Conservation (phyloP, 2,797 vertebrate species). For the Onychomys torridus region DNA sequence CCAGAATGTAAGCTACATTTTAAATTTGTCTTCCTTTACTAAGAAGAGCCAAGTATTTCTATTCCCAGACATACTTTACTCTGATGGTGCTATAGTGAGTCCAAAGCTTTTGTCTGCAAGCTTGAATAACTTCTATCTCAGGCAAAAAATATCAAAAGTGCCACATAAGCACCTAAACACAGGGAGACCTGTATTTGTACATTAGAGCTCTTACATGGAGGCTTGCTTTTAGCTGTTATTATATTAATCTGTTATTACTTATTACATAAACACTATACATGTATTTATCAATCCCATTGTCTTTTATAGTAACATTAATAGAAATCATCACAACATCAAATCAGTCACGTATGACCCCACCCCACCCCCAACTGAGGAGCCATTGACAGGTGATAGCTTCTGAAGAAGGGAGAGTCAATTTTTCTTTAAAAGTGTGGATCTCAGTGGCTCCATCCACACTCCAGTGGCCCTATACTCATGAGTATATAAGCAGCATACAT, state of each 20-base stretch:
- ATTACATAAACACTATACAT: not conserved
- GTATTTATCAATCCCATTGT: not conserved
- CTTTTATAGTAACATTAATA: slow-evolving; percentile 8
- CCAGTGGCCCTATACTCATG: not conserved
- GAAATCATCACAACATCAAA: not conserved
- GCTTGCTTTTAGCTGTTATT: not conserved
- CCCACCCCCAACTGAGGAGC: not conserved
- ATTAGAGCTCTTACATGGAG: not conserved
- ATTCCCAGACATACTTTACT: not conserved
- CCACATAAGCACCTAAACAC: not conserved
- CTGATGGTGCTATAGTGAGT: not conserved
- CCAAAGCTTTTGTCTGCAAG: not conserved
- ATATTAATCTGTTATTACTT: not conserved
- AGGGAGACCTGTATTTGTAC: not conserved
- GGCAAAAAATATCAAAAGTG: not conserved
- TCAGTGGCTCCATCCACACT: not conserved
- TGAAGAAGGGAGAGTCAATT: not conserved
- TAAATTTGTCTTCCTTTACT: not conserved
- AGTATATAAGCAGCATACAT: not conserved
- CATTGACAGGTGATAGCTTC: not conserved
- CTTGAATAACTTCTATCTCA: not conserved
- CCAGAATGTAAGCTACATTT: not conserved
- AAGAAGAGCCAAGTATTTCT: not conserved
- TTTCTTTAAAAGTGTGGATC: not conserved
- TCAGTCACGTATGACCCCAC: not conserved